Conservation (phyloP, 1,140 invertebrate genomes). For the Carposina sasakii region DNA sequence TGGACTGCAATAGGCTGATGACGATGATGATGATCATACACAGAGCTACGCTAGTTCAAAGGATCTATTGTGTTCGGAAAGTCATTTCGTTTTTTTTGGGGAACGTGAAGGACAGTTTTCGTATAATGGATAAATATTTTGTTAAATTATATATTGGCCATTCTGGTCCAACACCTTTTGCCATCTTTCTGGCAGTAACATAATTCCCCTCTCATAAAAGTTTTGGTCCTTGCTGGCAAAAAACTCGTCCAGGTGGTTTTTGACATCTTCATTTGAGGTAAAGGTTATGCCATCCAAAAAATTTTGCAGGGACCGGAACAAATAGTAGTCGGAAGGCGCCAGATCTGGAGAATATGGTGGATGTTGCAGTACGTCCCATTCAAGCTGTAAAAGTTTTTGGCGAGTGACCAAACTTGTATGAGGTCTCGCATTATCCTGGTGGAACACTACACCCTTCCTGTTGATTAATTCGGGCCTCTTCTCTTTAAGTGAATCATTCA, state of each 20-base stretch:
- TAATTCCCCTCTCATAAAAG: slow-evolving; percentile 18
- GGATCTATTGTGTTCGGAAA: slow-evolving; percentile 3
- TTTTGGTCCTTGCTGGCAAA: slow-evolving; percentile 2
- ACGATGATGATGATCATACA: too few relatives aligned
- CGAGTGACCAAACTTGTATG: slow-evolving; percentile 23
- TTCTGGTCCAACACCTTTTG: slow-evolving; percentile 27
- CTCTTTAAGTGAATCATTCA: slow-evolving; percentile 14
- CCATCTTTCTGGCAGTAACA: slow-evolving; percentile 21
- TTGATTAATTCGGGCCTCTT: slow-evolving; percentile 14
- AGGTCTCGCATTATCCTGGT: slow-evolving; percentile 22
- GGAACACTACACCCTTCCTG: slow-evolving; percentile 19
- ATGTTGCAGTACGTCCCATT: slow-evolving; percentile 58
- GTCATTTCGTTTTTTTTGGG: too few relatives aligned
- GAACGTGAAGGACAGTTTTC: too few relatives aligned
- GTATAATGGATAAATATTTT: too few relatives aligned
- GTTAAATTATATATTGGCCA: slow-evolving; percentile 20
- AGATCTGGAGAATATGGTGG: slow-evolving; percentile 61
- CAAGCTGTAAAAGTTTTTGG: slow-evolving; percentile 46
- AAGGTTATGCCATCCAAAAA: slow-evolving; percentile 20
- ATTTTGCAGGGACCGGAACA: slow-evolving; percentile 24
- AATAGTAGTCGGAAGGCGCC: slow-evolving; percentile 47
- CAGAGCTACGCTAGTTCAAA: too few relatives aligned
- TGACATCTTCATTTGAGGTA: slow-evolving; percentile 3
- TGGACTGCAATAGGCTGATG: too few relatives aligned
- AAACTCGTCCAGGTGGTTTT: slow-evolving; percentile 1